These are phyloP conservation scores for Anaspis maculata DNA, from an alignment of 2,888 invertebrate genomes.

Conservation along the genomic window DNA sequence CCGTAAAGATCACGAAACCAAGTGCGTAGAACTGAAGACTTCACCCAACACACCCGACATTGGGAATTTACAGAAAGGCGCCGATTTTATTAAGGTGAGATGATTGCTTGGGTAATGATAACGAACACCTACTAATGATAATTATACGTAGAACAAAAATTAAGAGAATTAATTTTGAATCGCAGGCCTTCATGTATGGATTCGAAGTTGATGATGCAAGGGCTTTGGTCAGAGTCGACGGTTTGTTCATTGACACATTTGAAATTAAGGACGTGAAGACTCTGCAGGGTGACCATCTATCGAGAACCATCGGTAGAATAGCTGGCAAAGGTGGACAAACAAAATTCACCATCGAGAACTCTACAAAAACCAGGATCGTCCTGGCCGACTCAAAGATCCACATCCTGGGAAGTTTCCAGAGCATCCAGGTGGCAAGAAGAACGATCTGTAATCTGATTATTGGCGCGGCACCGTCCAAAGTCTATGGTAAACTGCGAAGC, in stretches of 20 bases:
- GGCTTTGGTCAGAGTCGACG: slow-evolving; percentile 88
- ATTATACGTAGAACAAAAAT: too few species aligned
- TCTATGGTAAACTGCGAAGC: slow-evolving; percentile 87
- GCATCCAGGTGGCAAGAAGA: slow-evolving; percentile 87
- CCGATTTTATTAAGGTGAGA: slow-evolving; percentile 81
- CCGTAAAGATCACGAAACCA: slow-evolving; percentile 84
- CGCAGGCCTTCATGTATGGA: slow-evolving; percentile 80
- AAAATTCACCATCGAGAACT: slow-evolving; percentile 97
- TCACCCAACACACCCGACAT: slow-evolving; percentile 71
- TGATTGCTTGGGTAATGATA: slow-evolving; percentile 31
- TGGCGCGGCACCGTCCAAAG: slow-evolving; percentile 95
- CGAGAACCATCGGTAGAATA: slow-evolving; percentile 92
- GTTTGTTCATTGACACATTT: slow-evolving; percentile 94
- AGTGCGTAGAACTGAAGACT: slow-evolving; percentile 80
- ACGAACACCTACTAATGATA: neutral
- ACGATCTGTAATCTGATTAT: slow-evolving; percentile 95
- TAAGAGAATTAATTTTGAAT: slow-evolving; percentile 12
- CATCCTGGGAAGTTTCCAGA: slow-evolving; percentile 94
- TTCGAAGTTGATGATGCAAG: slow-evolving; percentile 97
- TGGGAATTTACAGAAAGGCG: slow-evolving; percentile 89
- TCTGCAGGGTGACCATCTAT: slow-evolving; percentile 88
- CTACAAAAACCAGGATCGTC: slow-evolving; percentile 95
- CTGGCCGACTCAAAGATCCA: slow-evolving; percentile 95
- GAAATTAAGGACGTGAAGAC: slow-evolving; percentile 96
- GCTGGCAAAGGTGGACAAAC: slow-evolving; percentile 97